These are phyloP conservation scores for Eulithis testata DNA, from an alignment of 2,888 invertebrate species.

Conservation along the genomic window DNA sequence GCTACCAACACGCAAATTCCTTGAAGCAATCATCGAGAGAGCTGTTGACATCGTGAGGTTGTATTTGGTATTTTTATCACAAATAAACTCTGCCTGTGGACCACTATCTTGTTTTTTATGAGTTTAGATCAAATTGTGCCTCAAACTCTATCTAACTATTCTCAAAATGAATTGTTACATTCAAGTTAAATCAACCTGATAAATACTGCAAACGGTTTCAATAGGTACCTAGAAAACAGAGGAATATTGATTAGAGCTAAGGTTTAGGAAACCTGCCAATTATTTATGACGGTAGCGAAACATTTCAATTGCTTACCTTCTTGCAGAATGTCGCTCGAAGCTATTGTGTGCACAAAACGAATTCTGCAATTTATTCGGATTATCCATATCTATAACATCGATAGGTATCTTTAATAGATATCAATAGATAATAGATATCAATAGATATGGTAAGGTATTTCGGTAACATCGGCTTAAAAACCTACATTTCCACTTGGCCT, in stretches of 20 bases:
- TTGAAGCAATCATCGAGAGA: conserved; percentile 48
- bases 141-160: no score
- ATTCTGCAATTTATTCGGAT: background rate
- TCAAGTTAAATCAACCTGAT: no score
- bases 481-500: background rate
- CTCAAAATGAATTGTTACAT: no score
- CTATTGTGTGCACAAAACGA: conserved; percentile 6
- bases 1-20: conserved; percentile 57
- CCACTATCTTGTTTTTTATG: no score
- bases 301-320: conserved; percentile 11
- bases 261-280: background rate
- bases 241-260: background rate
- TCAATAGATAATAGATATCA: no score
- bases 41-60: conserved; percentile 49
- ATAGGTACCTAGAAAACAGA: no score
- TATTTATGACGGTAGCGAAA: background rate
- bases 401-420: no score
- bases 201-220: no score
- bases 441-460: background rate
- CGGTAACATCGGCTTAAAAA: background rate
- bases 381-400: background rate
- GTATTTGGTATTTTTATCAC: conserved; percentile 24
- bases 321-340: background rate
- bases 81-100: no score
- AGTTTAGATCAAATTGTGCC: no score